Percentiles rank a stretch among this genome's conserved stretches.
These are phyloP conservation scores for Brachionus paranguensis DNA, from an alignment of 1,140 invertebrate genomes.

Conservation along the genomic window DNA sequence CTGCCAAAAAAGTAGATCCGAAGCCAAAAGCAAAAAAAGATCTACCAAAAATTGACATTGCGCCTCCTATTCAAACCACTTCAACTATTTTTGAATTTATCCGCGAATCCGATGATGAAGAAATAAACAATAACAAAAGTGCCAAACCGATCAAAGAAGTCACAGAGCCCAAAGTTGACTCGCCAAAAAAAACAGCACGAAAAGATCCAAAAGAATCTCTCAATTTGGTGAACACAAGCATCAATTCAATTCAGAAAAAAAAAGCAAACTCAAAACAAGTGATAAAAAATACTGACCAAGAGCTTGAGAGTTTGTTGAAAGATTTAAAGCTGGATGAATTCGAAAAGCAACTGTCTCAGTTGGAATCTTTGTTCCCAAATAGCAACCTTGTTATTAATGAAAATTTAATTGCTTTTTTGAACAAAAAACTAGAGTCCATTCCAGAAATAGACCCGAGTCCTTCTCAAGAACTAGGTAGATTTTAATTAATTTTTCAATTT, in stretches of 20 bases:
- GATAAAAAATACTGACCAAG: not conserved
- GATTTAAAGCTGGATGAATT: not conserved
- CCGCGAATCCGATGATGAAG: not conserved
- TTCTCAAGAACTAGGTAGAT: not conserved
- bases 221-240: constrained; percentile 3
- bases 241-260: not conserved
- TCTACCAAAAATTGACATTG: not conserved
- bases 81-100: constrained; percentile 1
- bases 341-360: not conserved
- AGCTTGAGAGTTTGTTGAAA: not conserved
- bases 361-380: not conserved
- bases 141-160: not conserved
- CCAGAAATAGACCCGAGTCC: not conserved
- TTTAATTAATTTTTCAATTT: not conserved
- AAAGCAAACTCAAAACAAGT: not conserved
- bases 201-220: constrained; percentile 1
- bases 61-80: not conserved
- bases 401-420: constrained; percentile 11
- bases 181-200: not conserved
- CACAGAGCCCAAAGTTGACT: not conserved
- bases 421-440: not conserved
- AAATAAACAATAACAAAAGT: constrained; percentile 22
- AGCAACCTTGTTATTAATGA: not conserved
- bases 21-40: not conserved
- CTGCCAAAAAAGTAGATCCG: not conserved